A percentile compares a stretch with the other conserved stretches of the same genome.
Evolutionary conservation across 1,140 invertebrate species (phyloP).

Genomic region (Caenorhabditis brenneri): DNA sequence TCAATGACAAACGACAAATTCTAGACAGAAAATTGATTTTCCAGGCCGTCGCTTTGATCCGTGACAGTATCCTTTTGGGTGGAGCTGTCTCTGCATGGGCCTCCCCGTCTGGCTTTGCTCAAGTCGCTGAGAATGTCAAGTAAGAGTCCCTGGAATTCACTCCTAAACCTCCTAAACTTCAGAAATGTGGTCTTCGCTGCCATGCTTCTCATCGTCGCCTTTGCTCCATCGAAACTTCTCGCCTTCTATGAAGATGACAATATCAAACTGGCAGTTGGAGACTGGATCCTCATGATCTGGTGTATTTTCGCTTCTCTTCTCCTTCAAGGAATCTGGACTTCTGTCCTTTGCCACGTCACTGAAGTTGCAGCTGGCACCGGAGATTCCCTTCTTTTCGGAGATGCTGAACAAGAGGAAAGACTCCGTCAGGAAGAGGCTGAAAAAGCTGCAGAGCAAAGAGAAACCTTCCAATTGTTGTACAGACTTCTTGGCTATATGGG

Average conservation of each 20-base stretch:
- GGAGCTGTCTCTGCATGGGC: slow-evolving; percentile 67
- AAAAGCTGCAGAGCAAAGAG: slow-evolving; percentile 53
- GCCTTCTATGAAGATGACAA: slow-evolving; percentile 69
- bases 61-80: slow-evolving; percentile 64
- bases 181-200: slow-evolving; percentile 64
- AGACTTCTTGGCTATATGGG: slow-evolving; percentile 57
- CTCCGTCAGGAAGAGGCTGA: slow-evolving; percentile 56
- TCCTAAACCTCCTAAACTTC: too few relatives aligned
- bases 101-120: slow-evolving; percentile 64
- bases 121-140: slow-evolving; percentile 59
- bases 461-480: slow-evolving; percentile 54
- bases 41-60: slow-evolving; percentile 64
- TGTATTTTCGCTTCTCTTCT: slow-evolving; percentile 66
- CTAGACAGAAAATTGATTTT: slow-evolving; percentile 21
- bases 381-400: slow-evolving; percentile 55
- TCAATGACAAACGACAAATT: too few relatives aligned
- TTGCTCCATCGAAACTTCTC: slow-evolving; percentile 69
- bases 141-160: not conserved
- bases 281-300: slow-evolving; percentile 71
- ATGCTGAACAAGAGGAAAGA: slow-evolving; percentile 54
- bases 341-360: slow-evolving; percentile 63
- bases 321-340: slow-evolving; percentile 68
- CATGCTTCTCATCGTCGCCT: slow-evolving; percentile 60
- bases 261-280: slow-evolving; percentile 60
- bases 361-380: slow-evolving; percentile 55